phyloP scores from a whole-genome alignment of 1,140 invertebrate genomes.

The Megalonaias nervosa region DNA sequence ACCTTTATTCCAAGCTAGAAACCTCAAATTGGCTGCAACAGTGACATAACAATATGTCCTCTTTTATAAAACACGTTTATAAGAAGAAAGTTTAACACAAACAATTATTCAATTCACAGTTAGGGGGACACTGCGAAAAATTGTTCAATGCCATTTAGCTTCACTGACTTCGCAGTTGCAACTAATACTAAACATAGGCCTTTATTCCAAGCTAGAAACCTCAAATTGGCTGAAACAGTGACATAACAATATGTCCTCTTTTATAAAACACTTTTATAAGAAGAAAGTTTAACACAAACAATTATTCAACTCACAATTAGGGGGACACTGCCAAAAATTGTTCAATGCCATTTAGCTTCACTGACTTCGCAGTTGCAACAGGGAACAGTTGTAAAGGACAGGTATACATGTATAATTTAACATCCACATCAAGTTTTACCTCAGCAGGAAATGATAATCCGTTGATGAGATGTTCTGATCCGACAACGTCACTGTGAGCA shows the following conservation, averaged over 20 bases:
- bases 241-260: no score
- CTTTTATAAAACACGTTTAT: no score
- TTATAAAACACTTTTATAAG: no score
- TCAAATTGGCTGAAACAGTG: no score
- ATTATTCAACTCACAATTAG: background rate
- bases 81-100: background rate
- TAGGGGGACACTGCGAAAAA: background rate
- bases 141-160: background rate
- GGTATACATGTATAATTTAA: background rate
- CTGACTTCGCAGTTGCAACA: no score
- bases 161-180: no score
- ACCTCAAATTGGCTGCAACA: no score
- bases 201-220: no score
- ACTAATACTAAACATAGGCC: no score
- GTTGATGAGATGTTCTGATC: constrained; percentile 92
- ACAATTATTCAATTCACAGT: background rate
- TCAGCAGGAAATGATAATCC: constrained; percentile 70
- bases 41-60: no score
- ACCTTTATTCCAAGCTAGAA: no score
- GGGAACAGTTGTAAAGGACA: no score
- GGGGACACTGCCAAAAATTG: background rate
- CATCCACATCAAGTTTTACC: constrained; percentile 34
- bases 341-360: background rate
- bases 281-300: background rate
- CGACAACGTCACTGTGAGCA: constrained; percentile 85